Percentiles rank a stretch among this genome's conserved stretches.
Evolutionary conservation across 2,888 invertebrate genomes (phyloP).

Genomic region (Uropetala carovei): DNA sequence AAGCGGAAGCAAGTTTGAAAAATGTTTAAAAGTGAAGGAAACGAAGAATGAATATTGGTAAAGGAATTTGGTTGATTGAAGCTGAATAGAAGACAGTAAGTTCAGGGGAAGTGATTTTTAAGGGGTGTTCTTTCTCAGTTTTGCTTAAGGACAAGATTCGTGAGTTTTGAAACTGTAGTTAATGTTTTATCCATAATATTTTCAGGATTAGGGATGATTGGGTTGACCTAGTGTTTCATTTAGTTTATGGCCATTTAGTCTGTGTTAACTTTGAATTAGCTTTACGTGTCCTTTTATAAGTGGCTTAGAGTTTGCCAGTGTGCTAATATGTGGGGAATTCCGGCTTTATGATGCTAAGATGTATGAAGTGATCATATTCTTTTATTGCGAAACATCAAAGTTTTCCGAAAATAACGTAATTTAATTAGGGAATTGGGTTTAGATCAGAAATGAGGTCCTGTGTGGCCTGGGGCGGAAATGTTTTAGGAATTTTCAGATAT

Average conservation of each 20-base stretch:
- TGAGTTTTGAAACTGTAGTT: conserved; percentile 8
- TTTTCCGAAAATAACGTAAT: not conserved
- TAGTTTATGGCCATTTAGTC: conserved; percentile 6
- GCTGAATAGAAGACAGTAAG: conserved; percentile 64
- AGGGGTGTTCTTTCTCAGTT: conserved; percentile 34
- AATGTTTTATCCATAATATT: not conserved
- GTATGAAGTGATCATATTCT: conserved; percentile 64
- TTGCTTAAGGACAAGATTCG: conserved; percentile 32
- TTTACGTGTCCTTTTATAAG: conserved; percentile 34
- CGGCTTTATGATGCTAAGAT: conserved; percentile 42
- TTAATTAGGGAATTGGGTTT: not conserved
- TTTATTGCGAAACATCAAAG: conserved; percentile 49
- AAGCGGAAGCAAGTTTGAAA: conserved; percentile 59
- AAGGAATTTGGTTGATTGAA: conserved; percentile 60
- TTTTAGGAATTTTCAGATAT: not conserved
- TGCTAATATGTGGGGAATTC: conserved; percentile 38
- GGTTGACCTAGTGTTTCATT: not conserved
- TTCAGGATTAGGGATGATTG: conserved; percentile 36
- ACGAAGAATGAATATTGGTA: conserved; percentile 58
- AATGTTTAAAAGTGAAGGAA: conserved; percentile 57
- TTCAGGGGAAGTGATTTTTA: conserved; percentile 43
- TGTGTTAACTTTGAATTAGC: conserved; percentile 6
- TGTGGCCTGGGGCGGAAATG: not conserved
- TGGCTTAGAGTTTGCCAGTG: conserved; percentile 53
- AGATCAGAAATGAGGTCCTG: not conserved